These are phyloP conservation scores for Acrocephalus kingi DNA, from an alignment of 2,113 vertebrate genomes.

Conservation along the genomic window DNA sequence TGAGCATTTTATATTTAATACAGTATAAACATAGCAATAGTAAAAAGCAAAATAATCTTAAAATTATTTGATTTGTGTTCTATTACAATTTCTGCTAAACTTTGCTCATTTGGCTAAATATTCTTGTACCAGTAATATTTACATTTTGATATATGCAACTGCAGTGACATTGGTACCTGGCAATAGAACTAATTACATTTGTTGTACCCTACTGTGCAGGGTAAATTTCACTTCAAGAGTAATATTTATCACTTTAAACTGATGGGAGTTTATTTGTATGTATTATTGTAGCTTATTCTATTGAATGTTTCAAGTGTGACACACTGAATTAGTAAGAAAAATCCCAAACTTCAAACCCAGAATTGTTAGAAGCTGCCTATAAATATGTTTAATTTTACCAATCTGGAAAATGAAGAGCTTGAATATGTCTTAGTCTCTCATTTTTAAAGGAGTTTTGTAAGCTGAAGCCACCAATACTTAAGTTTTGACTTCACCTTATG, in stretches of 20 bases:
- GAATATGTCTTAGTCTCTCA: background rate
- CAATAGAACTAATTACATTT: slow-evolving; percentile 64
- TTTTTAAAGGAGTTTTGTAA: slow-evolving; percentile 59
- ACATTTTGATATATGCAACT: slow-evolving; percentile 63
- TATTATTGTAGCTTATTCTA: slow-evolving; percentile 64
- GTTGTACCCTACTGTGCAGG: slow-evolving; percentile 58
- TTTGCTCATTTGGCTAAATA: slow-evolving; percentile 75
- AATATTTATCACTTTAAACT: slow-evolving; percentile 59
- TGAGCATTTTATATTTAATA: slow-evolving; percentile 80
- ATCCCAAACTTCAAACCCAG: background rate
- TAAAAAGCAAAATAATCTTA: slow-evolving; percentile 53
- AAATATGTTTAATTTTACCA: slow-evolving; percentile 42
- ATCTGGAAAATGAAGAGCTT: slow-evolving; percentile 27
- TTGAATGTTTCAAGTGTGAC: slow-evolving; percentile 44
- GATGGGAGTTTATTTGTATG: slow-evolving; percentile 5
- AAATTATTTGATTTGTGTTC: slow-evolving; percentile 70
- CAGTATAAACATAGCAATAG: slow-evolving; percentile 72
- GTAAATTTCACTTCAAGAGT: slow-evolving; percentile 48
- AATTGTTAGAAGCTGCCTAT: slow-evolving; percentile 64
- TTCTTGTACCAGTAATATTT: slow-evolving; percentile 71
- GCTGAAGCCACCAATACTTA: slow-evolving; percentile 25
- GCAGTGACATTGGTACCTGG: slow-evolving; percentile 67
- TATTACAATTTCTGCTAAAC: slow-evolving; percentile 61
- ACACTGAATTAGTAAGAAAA: slow-evolving; percentile 50
- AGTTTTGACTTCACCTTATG: slow-evolving; percentile 23